phyloP scores from a whole-genome alignment of 2,113 vertebrate species.

The Boulengeromyrus knoepffleri region DNA sequence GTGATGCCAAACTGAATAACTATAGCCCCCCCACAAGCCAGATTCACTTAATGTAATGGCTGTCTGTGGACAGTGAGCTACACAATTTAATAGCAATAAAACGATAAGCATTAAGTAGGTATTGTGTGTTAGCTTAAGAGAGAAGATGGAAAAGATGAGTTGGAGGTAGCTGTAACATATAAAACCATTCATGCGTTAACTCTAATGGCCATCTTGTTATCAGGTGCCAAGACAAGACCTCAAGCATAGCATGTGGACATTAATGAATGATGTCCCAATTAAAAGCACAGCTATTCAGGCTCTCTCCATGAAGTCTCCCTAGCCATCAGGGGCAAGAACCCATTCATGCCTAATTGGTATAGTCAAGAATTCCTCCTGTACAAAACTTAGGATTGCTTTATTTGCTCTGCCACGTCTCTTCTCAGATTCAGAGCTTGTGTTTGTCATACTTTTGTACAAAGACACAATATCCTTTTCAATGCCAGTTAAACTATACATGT shows the following conservation, averaged over 20 bases:
- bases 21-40: background rate
- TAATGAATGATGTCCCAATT: conserved; percentile 34
- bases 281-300: conserved; percentile 37
- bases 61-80: background rate
- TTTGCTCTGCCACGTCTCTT: background rate
- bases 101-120: background rate
- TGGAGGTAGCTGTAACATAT: background rate
- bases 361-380: conserved; percentile 17
- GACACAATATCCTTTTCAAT: background rate
- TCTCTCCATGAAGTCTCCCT: conserved; percentile 25
- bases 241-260: conserved; percentile 5
- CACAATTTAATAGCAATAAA: background rate
- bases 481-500: background rate
- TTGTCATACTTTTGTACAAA: background rate
- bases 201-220: conserved; percentile 5
- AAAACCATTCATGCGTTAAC: background rate
- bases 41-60: background rate
- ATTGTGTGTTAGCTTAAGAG: background rate
- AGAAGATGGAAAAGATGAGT: background rate
- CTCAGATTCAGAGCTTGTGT: background rate
- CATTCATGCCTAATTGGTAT: conserved; percentile 29
- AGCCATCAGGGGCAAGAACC: conserved; percentile 28
- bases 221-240: conserved; percentile 19
- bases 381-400: conserved; percentile 15
- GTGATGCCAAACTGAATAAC: background rate